phyloP scores from a whole-genome alignment of 2,113 vertebrate species.

The Proterorhinus semilunaris region DNA sequence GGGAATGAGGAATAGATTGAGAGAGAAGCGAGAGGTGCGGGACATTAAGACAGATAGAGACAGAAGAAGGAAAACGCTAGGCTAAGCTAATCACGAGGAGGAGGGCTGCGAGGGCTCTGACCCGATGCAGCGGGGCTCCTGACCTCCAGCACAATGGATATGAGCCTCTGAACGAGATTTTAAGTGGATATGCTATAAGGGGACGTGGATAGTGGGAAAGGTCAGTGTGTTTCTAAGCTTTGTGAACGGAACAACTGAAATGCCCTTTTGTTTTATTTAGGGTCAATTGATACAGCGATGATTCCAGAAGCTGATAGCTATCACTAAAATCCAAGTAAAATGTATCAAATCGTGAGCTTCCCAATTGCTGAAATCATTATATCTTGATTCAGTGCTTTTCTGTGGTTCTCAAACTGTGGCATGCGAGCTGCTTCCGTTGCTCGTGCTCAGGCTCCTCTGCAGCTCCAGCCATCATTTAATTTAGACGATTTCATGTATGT shows the following conservation, averaged over 20 bases:
- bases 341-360: too few relatives aligned
- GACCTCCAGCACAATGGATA: conserved; percentile 43
- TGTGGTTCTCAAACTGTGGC: too few relatives aligned
- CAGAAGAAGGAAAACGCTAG: conserved; percentile 47
- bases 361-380: too few relatives aligned
- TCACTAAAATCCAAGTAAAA: too few relatives aligned
- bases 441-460: too few relatives aligned
- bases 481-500: too few relatives aligned
- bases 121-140: conserved; percentile 39
- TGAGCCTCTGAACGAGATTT: conserved; percentile 39
- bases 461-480: too few relatives aligned
- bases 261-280: not conserved
- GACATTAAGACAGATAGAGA: conserved; percentile 38
- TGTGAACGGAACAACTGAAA: not conserved
- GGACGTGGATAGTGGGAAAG: conserved; percentile 12
- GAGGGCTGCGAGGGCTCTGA: conserved; percentile 58
- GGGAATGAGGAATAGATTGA: conserved; percentile 42
- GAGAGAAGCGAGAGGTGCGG: conserved; percentile 11
- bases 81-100: conserved; percentile 51
- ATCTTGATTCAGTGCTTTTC: too few relatives aligned
- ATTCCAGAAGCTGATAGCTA: not conserved
- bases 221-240: conserved; percentile 16
- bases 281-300: not conserved
- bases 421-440: too few relatives aligned
- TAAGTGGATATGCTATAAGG: conserved; percentile 11